Percentiles rank a stretch among this genome's conserved stretches.
phyloP scores from a whole-genome alignment of 2,113 vertebrate species.

The Eonycteris spelaea region DNA sequence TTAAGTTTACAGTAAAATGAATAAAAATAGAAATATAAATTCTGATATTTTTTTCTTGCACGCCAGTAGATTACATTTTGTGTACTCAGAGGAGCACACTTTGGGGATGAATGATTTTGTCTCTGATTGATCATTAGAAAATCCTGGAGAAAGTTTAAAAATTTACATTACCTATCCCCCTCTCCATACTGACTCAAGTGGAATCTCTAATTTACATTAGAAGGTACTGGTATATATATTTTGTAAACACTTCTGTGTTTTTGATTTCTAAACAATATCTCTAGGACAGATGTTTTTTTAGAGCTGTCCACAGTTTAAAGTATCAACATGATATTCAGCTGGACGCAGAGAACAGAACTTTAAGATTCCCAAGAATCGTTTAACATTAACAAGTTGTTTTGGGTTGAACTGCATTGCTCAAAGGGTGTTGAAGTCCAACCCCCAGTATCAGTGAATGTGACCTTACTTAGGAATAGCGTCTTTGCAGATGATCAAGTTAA shows the following conservation, averaged over 20 bases:
- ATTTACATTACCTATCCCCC: neutral
- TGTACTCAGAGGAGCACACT: neutral
- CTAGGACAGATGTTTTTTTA: neutral
- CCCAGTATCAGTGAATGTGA: neutral
- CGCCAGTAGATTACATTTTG: neutral
- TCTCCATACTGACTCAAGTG: neutral
- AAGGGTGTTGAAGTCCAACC: neutral
- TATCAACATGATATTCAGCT: neutral
- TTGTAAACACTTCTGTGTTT: neutral
- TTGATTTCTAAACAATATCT: neutral
- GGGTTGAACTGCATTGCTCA: neutral
- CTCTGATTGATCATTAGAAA: neutral
- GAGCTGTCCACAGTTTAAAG: neutral
- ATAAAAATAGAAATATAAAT: neutral
- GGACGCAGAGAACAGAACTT: neutral
- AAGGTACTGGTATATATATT: neutral
- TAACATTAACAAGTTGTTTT: neutral
- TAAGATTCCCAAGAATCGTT: neutral
- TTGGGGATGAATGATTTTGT: neutral
- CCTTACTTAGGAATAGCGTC: neutral
- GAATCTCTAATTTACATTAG: neutral
- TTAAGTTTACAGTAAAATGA: neutral
- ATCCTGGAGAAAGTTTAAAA: neutral
- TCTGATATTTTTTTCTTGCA: neutral
- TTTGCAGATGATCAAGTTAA: neutral